A percentile compares a stretch with the other conserved stretches of the same genome.
These are phyloP conservation scores for Rhyacichthys aspro DNA, from an alignment of 2,797 vertebrate genomes.

Conservation along the genomic window DNA sequence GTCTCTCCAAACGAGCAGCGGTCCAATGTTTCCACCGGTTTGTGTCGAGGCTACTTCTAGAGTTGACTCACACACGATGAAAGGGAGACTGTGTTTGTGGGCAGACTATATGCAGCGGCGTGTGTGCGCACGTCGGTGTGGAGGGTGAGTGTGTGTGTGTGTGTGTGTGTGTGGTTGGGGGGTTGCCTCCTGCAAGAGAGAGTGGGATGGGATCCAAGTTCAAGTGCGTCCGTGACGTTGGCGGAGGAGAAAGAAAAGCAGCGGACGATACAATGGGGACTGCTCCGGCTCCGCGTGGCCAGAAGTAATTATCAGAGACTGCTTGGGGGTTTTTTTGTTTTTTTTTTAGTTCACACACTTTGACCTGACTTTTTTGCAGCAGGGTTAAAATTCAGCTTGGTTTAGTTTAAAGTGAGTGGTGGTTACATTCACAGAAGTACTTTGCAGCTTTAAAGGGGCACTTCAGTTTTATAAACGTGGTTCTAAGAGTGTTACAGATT, in stretches of 20 bases:
- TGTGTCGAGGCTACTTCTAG: constrained; percentile 75
- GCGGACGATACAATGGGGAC: constrained; percentile 84
- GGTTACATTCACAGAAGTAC: background rate
- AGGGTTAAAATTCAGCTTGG: background rate
- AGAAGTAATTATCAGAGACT: constrained; percentile 29
- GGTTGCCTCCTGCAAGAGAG: constrained; percentile 84
- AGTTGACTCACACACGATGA: constrained; percentile 86
- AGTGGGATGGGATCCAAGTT: constrained; percentile 94
- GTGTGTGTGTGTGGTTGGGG: constrained; percentile 83
- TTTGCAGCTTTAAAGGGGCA: background rate
- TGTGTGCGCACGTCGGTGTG: constrained; percentile 87
- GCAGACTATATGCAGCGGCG: constrained; percentile 57
- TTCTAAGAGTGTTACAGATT: background rate
- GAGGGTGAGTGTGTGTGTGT: constrained; percentile 86
- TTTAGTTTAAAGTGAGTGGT: constrained; percentile 6
- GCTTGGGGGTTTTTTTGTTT: no score
- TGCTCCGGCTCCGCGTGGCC: constrained; percentile 84
- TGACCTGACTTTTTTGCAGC: constrained; percentile 7
- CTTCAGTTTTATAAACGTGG: background rate
- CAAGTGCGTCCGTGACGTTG: constrained; percentile 94
- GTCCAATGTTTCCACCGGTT: constrained; percentile 81
- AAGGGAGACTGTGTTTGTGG: constrained; percentile 86
- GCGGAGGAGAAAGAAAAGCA: constrained; percentile 76
- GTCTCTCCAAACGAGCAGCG: constrained; percentile 78
- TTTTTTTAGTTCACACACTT: background rate